Conservation (phyloP, 2,797 vertebrate species). For the Parauchenoglanis punctatus region DNA sequence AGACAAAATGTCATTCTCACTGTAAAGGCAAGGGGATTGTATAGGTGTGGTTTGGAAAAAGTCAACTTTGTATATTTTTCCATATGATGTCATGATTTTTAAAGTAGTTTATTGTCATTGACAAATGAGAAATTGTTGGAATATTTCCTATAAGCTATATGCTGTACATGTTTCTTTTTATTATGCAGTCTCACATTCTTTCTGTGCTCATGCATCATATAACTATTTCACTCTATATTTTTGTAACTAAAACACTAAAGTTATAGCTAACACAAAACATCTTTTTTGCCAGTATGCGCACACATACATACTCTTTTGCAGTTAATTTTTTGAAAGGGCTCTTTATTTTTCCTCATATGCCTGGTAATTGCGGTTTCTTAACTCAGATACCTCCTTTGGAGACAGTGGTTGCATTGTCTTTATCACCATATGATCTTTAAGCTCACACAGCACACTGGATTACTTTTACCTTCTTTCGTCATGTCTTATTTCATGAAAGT, state of each 20-base stretch:
- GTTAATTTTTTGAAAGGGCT: slow-evolving; percentile 35
- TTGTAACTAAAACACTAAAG: slow-evolving; percentile 9
- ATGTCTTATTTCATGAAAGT: slow-evolving; percentile 11
- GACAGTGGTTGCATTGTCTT: slow-evolving; percentile 62
- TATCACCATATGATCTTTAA: slow-evolving; percentile 55
- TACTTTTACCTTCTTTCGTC: slow-evolving; percentile 27
- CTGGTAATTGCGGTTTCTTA: slow-evolving; percentile 46
- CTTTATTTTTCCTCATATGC: slow-evolving; percentile 20
- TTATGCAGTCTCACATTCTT: slow-evolving; percentile 1
- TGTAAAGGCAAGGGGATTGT: slow-evolving; percentile 24
- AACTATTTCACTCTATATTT: not conserved
- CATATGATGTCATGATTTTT: slow-evolving; percentile 47
- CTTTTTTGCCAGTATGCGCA: slow-evolving; percentile 1
- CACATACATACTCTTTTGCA: not conserved
- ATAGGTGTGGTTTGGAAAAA: slow-evolving; percentile 33
- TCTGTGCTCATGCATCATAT: slow-evolving; percentile 18
- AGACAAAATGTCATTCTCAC: slow-evolving; percentile 54
- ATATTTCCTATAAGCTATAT: not conserved
- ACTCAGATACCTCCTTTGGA: slow-evolving; percentile 46
- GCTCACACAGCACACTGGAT: slow-evolving; percentile 4
- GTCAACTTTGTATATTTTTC: not conserved
- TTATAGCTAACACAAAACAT: slow-evolving; percentile 3
- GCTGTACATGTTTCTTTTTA: slow-evolving; percentile 11
- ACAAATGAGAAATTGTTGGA: not conserved
- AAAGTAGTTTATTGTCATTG: slow-evolving; percentile 1